Conservation (phyloP, 2,797 vertebrate genomes). For the Pangasius djambal region DNA sequence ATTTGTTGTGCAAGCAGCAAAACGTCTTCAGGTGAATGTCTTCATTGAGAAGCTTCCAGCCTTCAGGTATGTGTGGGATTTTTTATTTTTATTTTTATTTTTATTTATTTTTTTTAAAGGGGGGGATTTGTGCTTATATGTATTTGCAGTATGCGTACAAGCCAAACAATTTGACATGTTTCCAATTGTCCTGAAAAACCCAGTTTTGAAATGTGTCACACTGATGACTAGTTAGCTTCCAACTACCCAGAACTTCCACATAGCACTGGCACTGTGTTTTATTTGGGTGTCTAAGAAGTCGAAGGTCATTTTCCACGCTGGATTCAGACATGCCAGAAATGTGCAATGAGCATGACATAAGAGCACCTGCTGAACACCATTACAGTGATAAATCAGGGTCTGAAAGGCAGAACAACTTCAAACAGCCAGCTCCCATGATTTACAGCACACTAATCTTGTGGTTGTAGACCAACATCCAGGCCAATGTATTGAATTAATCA, state of each 20-base stretch:
- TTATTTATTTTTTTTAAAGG: too few species aligned
- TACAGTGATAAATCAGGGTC: constrained; percentile 6
- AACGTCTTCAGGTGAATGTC: constrained; percentile 89
- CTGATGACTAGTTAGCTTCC: background rate
- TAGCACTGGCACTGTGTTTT: constrained; percentile 5
- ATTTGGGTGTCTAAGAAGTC: constrained; percentile 14
- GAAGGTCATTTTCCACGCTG: constrained; percentile 40
- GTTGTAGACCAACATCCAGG: background rate
- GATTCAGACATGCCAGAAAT: constrained; percentile 22
- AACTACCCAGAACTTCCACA: background rate
- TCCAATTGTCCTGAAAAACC: background rate
- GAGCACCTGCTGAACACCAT: constrained; percentile 18
- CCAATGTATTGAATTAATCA: background rate
- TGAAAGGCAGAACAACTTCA: constrained; percentile 17
- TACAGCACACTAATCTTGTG: background rate
- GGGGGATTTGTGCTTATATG: background rate
- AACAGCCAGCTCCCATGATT: background rate
- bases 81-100: too few species aligned
- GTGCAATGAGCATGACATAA: constrained; percentile 2
- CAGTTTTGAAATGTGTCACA: background rate
- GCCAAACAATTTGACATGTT: background rate
- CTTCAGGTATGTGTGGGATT: constrained; percentile 75
- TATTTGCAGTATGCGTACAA: background rate
- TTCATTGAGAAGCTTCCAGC: constrained; percentile 75
- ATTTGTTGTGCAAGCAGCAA: constrained; percentile 83